Base-by-base conservation (phyloP, 2,113 vertebrate species). In the Cygnus atratus region DNA sequence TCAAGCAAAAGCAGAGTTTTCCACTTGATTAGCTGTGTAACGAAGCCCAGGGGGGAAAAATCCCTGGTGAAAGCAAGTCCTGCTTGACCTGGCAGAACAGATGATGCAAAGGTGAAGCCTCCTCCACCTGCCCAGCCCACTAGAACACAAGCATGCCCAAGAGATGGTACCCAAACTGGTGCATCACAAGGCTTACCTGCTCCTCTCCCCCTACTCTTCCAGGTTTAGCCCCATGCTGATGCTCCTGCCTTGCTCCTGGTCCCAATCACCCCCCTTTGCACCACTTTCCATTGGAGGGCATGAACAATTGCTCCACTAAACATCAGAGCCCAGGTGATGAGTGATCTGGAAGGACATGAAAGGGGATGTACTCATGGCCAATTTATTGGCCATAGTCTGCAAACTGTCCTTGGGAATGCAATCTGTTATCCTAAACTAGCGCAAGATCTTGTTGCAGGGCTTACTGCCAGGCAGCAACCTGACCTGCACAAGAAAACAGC, bases 281-380 rank as follows among this genome's bases (percentile, higher is more conserved):
- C 11, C 59, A 25, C 7, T 52, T 82, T 57, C 16, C 29, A 4
- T 54, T 48, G 13, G 10, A 48, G 11, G 44, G 5, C 33, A 44
- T 44, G 62, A 80, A 20, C 0, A 1, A 11, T 20, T 12, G 1
- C 0, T 43, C 8, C 39, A 17, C 3, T 44, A 48, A 77, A 35
- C 5, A 25, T 7, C 20, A 57, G 24, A 84, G 24, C 19, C 41
- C n/a, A 72, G 50, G 44, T 3, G 33, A 80, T 35, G 18, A 39
- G 0, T 0, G 2, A 18, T 16, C 35, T 59, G 41, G 41, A 78
- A 77, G 15, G 37, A 52, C 1, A 41, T 5, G 25, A 46, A 81
- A 41, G 2, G 19, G 16, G 24, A 63, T 3, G 12, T 87, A 39
- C 18, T n/a, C 15, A 19, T 9, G 6, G 16, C 11, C 25, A 28